Evolutionary conservation across 2,797 vertebrate species (phyloP).

Genomic region (Hephaestus fuliginosus): DNA sequence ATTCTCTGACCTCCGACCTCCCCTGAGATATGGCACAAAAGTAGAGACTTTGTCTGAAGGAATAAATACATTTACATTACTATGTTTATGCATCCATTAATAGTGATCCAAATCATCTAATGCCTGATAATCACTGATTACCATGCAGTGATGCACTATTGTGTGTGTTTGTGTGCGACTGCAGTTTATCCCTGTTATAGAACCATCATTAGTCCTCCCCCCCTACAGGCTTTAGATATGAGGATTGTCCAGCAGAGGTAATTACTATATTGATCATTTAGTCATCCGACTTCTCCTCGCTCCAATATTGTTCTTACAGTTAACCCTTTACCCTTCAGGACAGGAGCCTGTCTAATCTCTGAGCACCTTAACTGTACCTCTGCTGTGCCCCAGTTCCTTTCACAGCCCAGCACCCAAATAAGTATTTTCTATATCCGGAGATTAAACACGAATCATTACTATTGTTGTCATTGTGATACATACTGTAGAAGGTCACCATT

Average conservation of each 20-base stretch:
- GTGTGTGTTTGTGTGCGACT: slow-evolving; percentile 17
- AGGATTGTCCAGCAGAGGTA: slow-evolving; percentile 45
- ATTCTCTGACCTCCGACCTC: slow-evolving; percentile 14
- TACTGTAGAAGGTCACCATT: not conserved
- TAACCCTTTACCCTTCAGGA: slow-evolving; percentile 26
- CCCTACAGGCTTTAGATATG: slow-evolving; percentile 12
- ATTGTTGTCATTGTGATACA: not conserved
- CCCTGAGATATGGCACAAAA: not conserved
- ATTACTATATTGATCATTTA: slow-evolving; percentile 63
- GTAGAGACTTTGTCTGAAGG: not conserved
- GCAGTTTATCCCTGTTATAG: slow-evolving; percentile 24
- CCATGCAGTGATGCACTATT: not conserved
- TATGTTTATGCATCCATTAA: not conserved
- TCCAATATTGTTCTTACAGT: slow-evolving; percentile 25
- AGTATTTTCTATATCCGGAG: not conserved
- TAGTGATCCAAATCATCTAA: not conserved
- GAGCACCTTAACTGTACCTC: not conserved
- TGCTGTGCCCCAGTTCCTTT: not conserved
- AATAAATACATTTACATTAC: not conserved
- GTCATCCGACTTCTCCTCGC: slow-evolving; percentile 20
- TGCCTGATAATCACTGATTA: slow-evolving; percentile 9
- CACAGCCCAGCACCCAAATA: not conserved
- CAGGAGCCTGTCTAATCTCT: not conserved
- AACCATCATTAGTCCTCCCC: slow-evolving; percentile 22
- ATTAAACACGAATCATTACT: not conserved